These are phyloP conservation scores for Eidolon helvum DNA, from an alignment of 2,113 vertebrate genomes.

Conservation along the genomic window DNA sequence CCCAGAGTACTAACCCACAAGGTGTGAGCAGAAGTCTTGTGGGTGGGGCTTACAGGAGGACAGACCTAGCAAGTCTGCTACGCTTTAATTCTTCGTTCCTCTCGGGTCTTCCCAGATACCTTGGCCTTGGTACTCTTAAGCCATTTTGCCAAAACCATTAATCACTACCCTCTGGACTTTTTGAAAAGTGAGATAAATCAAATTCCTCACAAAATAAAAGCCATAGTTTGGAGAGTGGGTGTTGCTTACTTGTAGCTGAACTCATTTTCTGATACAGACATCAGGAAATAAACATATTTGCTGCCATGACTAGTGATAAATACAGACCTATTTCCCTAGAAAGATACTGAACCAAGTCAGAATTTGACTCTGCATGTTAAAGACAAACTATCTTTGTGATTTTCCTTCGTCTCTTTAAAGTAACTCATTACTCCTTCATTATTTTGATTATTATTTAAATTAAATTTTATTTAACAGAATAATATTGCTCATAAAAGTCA, in stretches of 20 bases:
- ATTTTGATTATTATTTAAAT: slow-evolving; percentile 18
- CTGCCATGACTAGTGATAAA: not conserved
- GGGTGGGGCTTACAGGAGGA: not conserved
- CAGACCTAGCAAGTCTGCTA: not conserved
- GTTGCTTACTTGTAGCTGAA: not conserved
- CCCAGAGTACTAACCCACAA: not conserved
- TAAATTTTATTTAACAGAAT: not conserved
- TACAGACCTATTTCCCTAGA: not conserved
- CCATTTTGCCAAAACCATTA: not conserved
- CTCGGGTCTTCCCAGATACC: not conserved
- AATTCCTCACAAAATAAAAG: not conserved
- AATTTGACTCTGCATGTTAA: not conserved
- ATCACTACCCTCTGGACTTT: not conserved
- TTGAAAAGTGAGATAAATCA: not conserved
- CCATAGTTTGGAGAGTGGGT: not conserved
- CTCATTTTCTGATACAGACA: not conserved
- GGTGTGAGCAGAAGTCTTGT: not conserved
- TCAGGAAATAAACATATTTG: not conserved
- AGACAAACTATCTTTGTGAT: not conserved
- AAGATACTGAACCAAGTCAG: not conserved
- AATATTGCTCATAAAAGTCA: slow-evolving; percentile 9
- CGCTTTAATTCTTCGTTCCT: not conserved
- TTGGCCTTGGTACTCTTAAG: not conserved
- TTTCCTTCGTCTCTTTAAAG: not conserved
- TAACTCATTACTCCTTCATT: not conserved